Evolutionary conservation across 2,113 vertebrate genomes (phyloP).

Genomic region (Condylura cristata): DNA sequence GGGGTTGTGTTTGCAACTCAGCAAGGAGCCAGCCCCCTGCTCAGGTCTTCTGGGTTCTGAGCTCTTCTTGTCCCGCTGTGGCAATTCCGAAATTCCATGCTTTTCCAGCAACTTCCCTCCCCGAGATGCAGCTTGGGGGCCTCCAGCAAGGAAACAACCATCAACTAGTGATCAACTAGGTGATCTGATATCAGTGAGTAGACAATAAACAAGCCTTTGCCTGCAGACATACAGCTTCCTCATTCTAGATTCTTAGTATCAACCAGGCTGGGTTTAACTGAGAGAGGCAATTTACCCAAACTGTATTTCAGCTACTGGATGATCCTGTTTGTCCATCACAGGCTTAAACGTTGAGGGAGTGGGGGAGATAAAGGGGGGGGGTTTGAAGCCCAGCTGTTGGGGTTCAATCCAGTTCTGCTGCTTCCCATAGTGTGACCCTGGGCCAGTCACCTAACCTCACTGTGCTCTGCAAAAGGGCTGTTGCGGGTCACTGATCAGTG

Average conservation of each 20-base stretch:
- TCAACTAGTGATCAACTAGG: no score
- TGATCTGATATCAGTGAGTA: neutral
- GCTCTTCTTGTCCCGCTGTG: neutral
- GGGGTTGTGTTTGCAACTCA: neutral
- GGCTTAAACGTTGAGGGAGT: neutral
- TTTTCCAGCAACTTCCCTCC: no score
- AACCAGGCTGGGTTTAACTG: neutral
- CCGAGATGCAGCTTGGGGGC: no score
- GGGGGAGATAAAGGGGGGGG: neutral
- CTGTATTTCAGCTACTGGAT: neutral
- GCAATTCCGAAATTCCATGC: neutral
- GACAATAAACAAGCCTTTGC: neutral
- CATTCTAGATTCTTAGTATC: neutral
- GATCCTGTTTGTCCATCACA: neutral
- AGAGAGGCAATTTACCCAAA: neutral
- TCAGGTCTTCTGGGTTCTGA: neutral
- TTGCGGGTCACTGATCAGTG: no score
- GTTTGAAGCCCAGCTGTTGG: neutral
- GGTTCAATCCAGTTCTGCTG: neutral
- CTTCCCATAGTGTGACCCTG: neutral
- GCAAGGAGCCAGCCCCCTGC: accelerated
- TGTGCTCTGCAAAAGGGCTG: neutral
- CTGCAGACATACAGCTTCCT: neutral
- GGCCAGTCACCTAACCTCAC: neutral
- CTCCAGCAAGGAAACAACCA: no score